phyloP scores from a whole-genome alignment of 1,140 invertebrate species.

The Pseudomyrmex concolor region DNA sequence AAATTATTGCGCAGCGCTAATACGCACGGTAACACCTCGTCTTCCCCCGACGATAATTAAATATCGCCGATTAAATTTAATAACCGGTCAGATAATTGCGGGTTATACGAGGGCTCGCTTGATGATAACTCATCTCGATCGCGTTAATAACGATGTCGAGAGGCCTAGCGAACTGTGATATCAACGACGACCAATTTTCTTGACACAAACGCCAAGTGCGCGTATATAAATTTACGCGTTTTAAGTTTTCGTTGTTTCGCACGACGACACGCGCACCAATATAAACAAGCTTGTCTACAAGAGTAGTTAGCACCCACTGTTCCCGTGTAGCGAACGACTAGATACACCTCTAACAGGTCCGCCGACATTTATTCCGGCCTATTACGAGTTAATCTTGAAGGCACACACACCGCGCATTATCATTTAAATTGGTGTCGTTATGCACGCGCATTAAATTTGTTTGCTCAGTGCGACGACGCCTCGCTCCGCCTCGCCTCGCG shows the following conservation, averaged over 20 bases:
- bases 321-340: conserved; percentile 65
- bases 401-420: conserved; percentile 76
- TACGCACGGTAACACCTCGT: conserved; percentile 42
- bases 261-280: conserved; percentile 34
- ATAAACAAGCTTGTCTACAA: conserved; percentile 74
- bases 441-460: conserved; percentile 77
- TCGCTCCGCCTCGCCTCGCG: conserved; percentile 23
- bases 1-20: conserved; percentile 37
- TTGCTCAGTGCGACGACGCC: conserved; percentile 66
- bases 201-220: conserved; percentile 49
- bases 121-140: conserved; percentile 54
- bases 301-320: conserved; percentile 75
- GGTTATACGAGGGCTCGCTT: neutral
- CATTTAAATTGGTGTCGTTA: conserved; percentile 79
- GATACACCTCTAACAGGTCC: conserved; percentile 72
- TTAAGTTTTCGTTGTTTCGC: conserved; percentile 23
- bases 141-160: conserved; percentile 42
- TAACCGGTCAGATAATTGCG: conserved; percentile 63
- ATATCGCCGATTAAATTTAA: conserved; percentile 56
- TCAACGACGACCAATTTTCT: conserved; percentile 60
- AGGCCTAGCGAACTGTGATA: conserved; percentile 34
- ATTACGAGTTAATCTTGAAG: conserved; percentile 75
- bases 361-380: conserved; percentile 73
- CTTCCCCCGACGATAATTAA: conserved; percentile 44
- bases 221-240: conserved; percentile 50